Conservation (phyloP, 2,113 vertebrate species). For the Acanthisitta chloris region DNA sequence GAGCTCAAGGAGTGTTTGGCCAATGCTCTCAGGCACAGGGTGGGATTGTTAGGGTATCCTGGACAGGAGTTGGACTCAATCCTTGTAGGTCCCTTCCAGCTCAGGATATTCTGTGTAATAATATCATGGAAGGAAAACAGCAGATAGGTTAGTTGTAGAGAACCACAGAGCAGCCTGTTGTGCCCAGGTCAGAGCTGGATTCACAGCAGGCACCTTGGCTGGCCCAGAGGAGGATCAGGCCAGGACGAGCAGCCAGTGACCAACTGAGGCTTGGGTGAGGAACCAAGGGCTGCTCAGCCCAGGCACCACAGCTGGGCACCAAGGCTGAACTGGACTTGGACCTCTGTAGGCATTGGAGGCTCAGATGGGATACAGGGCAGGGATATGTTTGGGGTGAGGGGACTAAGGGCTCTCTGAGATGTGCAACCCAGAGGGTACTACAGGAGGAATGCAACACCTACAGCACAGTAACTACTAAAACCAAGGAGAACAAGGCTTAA, state of each 20-base stretch:
- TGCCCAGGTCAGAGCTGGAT: not conserved
- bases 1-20: not conserved
- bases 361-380: not conserved
- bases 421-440: not conserved
- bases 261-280: not conserved
- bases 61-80: not conserved
- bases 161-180: not conserved
- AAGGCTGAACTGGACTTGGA: not conserved
- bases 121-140: not conserved
- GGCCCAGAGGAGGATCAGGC: not conserved
- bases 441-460: not conserved
- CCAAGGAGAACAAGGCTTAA: not conserved
- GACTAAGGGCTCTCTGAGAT: not conserved
- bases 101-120: not conserved
- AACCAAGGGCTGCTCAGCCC: not conserved
- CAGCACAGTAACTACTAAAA: not conserved
- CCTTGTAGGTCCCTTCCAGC: not conserved
- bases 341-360: rapidly evolving
- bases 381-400: not conserved
- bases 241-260: not conserved
- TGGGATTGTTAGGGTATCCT: not conserved
- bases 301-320: not conserved
- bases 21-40: not conserved
- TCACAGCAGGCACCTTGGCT: not conserved
- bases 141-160: not conserved